These are phyloP conservation scores for Harpalus rufipes DNA, from an alignment of 2,888 invertebrate species.

Conservation along the genomic window DNA sequence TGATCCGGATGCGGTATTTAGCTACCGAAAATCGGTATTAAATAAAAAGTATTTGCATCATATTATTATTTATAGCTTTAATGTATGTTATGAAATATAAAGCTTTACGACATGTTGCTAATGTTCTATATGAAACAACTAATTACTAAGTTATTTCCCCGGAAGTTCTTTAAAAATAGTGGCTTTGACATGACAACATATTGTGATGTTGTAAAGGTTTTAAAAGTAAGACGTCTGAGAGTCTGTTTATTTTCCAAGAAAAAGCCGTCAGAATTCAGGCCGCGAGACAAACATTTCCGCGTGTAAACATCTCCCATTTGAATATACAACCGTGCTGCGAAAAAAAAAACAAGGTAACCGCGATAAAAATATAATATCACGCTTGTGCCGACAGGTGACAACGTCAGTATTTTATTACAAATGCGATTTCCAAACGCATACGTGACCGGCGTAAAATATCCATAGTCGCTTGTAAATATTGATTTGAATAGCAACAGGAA, in stretches of 20 bases:
- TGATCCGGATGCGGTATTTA: no score
- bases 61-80: background rate
- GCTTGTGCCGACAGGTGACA: conserved; percentile 52
- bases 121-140: background rate
- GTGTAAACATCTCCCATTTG: conserved; percentile 38
- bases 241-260: conserved; percentile 4
- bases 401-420: conserved; percentile 61
- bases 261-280: conserved; percentile 33
- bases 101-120: background rate
- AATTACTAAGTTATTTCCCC: background rate
- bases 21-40: no score
- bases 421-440: conserved; percentile 60
- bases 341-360: background rate
- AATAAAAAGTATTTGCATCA: background rate
- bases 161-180: background rate
- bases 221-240: background rate
- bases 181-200: background rate
- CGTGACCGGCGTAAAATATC: conserved; percentile 49
- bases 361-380: conserved; percentile 59
- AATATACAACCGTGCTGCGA: conserved; percentile 12
- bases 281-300: conserved; percentile 29
- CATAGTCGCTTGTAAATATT: conserved; percentile 57
- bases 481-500: conserved; percentile 62
- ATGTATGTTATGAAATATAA: background rate
- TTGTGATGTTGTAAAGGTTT: background rate